Conservation (phyloP, 2,797 vertebrate genomes). For the Apogon talboti region DNA sequence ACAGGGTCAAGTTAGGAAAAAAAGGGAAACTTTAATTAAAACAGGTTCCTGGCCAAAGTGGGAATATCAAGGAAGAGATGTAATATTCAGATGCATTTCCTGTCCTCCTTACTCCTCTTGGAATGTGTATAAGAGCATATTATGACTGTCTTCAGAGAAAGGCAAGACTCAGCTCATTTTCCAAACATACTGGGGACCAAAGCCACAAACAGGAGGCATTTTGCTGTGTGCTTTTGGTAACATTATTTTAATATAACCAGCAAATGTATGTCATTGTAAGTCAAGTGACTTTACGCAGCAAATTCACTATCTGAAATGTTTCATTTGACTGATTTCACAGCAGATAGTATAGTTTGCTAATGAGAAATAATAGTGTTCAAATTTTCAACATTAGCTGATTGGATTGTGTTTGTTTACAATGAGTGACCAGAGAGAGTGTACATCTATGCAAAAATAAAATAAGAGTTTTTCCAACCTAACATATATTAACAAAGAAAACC, state of each 20-base stretch:
- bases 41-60: slow-evolving; percentile 1
- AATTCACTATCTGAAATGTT: neutral
- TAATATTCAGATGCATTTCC: neutral
- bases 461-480: neutral
- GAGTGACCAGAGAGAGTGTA: neutral
- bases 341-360: no score
- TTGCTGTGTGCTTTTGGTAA: neutral
- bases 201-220: neutral
- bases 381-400: no score
- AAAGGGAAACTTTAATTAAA: slow-evolving; percentile 1
- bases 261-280: neutral
- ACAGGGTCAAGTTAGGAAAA: neutral
- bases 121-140: slow-evolving; percentile 2
- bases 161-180: slow-evolving; percentile 4
- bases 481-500: neutral
- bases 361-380: no score
- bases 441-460: neutral
- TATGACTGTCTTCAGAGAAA: neutral
- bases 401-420: no score
- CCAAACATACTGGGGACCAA: neutral
- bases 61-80: no score
- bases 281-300: neutral
- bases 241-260: neutral
- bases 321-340: no score
- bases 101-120: neutral